Percentiles rank a stretch among this genome's conserved stretches.
Conservation (phyloP, 2,113 vertebrate species). For the Pandion haliaetus region DNA sequence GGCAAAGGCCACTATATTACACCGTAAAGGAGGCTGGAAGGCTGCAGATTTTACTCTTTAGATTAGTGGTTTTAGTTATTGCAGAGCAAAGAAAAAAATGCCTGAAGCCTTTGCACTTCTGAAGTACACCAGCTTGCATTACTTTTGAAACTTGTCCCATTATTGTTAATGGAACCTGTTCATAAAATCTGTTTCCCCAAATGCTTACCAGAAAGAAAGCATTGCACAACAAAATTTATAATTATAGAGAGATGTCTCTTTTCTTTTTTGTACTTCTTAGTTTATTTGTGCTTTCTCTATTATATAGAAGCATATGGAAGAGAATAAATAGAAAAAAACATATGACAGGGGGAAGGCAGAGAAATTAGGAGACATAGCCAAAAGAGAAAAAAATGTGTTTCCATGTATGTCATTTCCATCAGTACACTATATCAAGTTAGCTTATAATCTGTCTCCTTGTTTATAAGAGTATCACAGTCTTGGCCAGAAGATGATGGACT, state of each 20-base stretch:
- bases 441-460: neutral
- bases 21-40: neutral
- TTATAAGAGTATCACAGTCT: neutral
- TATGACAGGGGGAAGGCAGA: neutral
- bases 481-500: neutral
- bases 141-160: conserved; percentile 2
- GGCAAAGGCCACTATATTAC: neutral
- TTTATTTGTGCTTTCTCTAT: conserved; percentile 31
- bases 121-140: conserved; percentile 19
- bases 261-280: neutral
- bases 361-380: neutral
- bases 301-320: conserved; percentile 27
- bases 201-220: conserved; percentile 5
- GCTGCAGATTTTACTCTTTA: neutral
- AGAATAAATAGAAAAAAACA: conserved; percentile 36
- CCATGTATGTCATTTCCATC: neutral
- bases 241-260: neutral
- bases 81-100: neutral
- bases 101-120: conserved; percentile 22
- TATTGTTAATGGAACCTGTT: conserved; percentile 45
- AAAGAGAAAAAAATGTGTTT: neutral
- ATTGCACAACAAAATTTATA: neutral
- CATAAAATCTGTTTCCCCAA: conserved; percentile 48
- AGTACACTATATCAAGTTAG: neutral
- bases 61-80: neutral